Base-by-base conservation (phyloP, 2,888 invertebrate species). In the Aspidiotus destructor region DNA sequence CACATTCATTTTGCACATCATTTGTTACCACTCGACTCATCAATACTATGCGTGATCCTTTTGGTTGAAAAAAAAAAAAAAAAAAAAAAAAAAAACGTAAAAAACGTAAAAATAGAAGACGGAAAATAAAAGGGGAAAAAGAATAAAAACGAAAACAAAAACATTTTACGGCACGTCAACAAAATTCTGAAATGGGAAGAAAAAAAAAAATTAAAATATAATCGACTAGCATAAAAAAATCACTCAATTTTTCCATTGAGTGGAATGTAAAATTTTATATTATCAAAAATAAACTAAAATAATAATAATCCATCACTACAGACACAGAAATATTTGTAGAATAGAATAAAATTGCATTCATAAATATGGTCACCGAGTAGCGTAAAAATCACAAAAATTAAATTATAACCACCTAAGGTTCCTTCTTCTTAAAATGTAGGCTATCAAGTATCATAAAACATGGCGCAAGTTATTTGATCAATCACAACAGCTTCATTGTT, bases 181-280 rank as follows among this genome's bases (percentile, higher is more conserved):
- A 13, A 16, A 57, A 28, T n/a, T 58, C 17, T 8, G 58, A 13
- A 7, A 60, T 42, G 41, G 42, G 15, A 60, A 41, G 52, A 13
- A n/a, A 40, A 8, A 44, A 61, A 16, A 61, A 61, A 61, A 61
- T 61, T 28, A 41, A 41, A 44, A 44, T 60, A 60, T 44, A 61
- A 61, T 16, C 44, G 6, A 11, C 17, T 44, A 44, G 48, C 48
- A 48, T 48, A 48, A 48, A 48, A n/a, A 13, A 48, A n/a, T 48
- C 48, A n/a, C 48, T n/a, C 48, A 48, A n/a, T 48, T 6, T 11
- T 6, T n/a, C 48, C 48, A n/a, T 11, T 13, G 48, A n/a, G 48
- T n/a, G 48, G 2, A 48, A 48, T 48, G n/a, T 48, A 48, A 48
- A 48, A 48, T 48, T 48, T 28, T 13, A 48, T 13, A 48, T 48